Base-by-base conservation (phyloP, 2,797 vertebrate species). In the Tarsius wallacei region DNA sequence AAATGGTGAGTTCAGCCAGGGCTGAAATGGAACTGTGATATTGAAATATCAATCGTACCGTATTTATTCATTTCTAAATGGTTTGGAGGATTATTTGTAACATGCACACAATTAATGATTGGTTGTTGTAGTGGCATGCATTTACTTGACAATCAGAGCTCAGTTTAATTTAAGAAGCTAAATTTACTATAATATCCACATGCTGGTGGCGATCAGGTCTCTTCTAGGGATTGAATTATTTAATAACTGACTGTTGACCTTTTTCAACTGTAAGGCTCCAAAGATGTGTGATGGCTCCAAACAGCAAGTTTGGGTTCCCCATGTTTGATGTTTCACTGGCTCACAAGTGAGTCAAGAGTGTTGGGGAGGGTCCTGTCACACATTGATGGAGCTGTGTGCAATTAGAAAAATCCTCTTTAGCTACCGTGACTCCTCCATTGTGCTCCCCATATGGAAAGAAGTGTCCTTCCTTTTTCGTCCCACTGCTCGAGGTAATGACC, bases 61-160 rank as follows among this genome's bases (percentile, higher is more conserved):
- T 61, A 63, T 86, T 76, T 73, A 74, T 19, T 94, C 10, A 92
- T 93, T 90, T 93, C 28, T 68, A 33, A 59, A 66, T 22, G 81
- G 31, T 51, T 61, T 70, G 15, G 47, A 22, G 13, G 14, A 81
- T 90, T 68, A 53, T 26, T 21, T 42, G 12, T 26, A 22, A 76
- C 6, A 86, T 59, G 7, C 2, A 19, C 24, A 61, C 31, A 71
- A 28, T 33, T 31, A 73, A 70, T 70, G 26, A 61, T 21, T 81
- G 22, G 49, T 24, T 87, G 22, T 51, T 61, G 47, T 42, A 73
- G 12, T 33, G 15, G 55, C n/a, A 61, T 61, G 5, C 8, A 11
- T 70, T 93, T 70, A 68, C 28, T 36, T 61, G 36, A 55, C 33
- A 83, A 85, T 36, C 33, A 53, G 36, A 76, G 26, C 33, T 64